Evolutionary conservation across 1,140 invertebrate species (phyloP), one percentile per base, ranked within the genome.

Genomic region (Diplogasteroides magnus): DNA sequence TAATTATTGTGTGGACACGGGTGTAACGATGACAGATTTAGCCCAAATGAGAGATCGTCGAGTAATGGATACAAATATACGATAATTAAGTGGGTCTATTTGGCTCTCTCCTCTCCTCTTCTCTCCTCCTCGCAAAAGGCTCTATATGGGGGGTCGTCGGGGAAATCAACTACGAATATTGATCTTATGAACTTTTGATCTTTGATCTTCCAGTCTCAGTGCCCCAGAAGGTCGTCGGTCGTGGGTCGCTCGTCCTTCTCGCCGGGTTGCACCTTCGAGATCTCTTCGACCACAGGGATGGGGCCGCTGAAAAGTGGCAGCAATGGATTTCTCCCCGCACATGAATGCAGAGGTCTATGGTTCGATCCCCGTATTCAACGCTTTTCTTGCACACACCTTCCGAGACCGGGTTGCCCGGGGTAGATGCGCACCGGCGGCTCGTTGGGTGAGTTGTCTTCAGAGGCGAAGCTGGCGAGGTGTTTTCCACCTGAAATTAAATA

Each of bases 211-310:
- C n/a, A n/a, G n/a, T n/a, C n/a, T 48, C 37, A 48, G 37, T 48
- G 37, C 6, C 6, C 37, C 6, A 48, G 37, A 48, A 48, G 37
- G 19, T 48, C 37, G 37, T 48, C 37, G 19, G 37, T 48, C 6
- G 37, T 48, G 6, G 37, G 37, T 48, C 37, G 37, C 37, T 11
- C 37, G 37, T 19, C 19, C 63, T 79, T 76, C 25, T 69, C 67
- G 27, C 64, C 58, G 25, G 79, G 79, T 61, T 81, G 79, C 27
- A 81, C 75, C 37, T 78, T 78, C 14, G 80, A 26, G 48, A 81
- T 82, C 61, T 80, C 76, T 37, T 81, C 80, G 76, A 81, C 80
- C 15, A 78, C 79, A 2, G 79, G 79, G 6, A 81, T 78, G 13
- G 79, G 79, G 14, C 79, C 78, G 61, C 71, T 75, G 56, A 61